A percentile compares a stretch with the other conserved stretches of the same genome.
Evolutionary conservation across 92 coral and sea anemone genomes (phyloP).

Genomic region (Paragorgia papillata): DNA sequence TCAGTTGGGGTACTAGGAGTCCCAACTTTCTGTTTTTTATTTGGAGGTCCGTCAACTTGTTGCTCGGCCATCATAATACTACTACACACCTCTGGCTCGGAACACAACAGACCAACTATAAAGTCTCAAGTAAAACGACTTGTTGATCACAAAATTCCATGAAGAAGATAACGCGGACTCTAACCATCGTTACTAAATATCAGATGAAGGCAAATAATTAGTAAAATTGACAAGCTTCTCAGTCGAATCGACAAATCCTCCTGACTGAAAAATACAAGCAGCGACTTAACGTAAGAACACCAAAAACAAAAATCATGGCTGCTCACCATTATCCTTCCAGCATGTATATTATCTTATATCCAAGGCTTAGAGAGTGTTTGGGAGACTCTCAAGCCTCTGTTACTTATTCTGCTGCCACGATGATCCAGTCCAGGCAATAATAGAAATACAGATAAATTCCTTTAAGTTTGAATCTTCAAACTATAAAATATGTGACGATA

Average conservation of each 20-base stretch:
- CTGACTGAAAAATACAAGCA: constrained; percentile 16
- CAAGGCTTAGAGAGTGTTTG: constrained; percentile 47
- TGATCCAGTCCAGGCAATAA: constrained; percentile 39
- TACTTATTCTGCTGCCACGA: constrained; percentile 47
- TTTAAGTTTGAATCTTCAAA: constrained; percentile 33
- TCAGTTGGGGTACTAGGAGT: constrained; percentile 99
- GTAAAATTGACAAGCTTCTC: constrained; percentile 32
- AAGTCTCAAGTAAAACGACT: constrained; percentile 86
- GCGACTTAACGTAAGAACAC: constrained; percentile 55
- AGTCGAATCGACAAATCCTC: constrained; percentile 3
- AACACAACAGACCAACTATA: constrained; percentile 62
- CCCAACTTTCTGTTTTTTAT: constrained; percentile 94
- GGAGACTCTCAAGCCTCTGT: constrained; percentile 45
- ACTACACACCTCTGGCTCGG: constrained; percentile 97
- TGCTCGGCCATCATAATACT: constrained; percentile 99
- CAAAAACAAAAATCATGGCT: constrained; percentile 99
- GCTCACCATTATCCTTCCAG: constrained; percentile 99
- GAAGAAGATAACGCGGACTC: constrained; percentile 47
- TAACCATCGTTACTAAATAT: constrained; percentile 42
- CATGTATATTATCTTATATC: constrained; percentile 36
- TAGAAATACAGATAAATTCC: constrained; percentile 30
- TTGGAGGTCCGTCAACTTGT: constrained; percentile 99
- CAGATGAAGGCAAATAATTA: constrained; percentile 23
- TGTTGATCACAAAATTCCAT: constrained; percentile 99
- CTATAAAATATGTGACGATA: constrained; percentile 36